Conservation (phyloP, 2,888 invertebrate species). For the Frankliniella fusca region DNA sequence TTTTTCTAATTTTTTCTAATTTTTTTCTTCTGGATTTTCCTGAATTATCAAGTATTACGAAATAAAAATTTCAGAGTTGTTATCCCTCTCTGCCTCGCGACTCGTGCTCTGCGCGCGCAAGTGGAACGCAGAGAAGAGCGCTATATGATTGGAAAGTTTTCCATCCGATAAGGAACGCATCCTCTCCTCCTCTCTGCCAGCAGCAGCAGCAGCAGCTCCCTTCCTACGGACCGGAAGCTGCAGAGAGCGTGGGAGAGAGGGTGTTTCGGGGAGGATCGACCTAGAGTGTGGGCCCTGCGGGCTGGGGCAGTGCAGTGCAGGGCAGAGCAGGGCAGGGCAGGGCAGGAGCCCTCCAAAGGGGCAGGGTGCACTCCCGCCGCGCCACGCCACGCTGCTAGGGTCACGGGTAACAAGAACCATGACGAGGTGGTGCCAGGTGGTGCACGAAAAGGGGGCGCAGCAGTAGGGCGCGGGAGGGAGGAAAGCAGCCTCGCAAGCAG, state of each 20-base stretch:
- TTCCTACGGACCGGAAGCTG: not conserved
- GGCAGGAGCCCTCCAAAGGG: not conserved
- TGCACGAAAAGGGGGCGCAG: not conserved
- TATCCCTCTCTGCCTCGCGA: too few species aligned
- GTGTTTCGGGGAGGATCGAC: not conserved
- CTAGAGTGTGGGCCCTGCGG: not conserved
- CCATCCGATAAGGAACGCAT: too few species aligned
- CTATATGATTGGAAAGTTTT: too few species aligned
- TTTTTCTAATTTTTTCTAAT: too few species aligned
- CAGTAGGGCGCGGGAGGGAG: too few species aligned
- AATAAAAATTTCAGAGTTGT: too few species aligned
- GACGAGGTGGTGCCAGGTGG: not conserved
- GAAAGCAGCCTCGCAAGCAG: too few species aligned
- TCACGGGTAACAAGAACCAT: not conserved
- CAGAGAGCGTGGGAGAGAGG: slow-evolving; percentile 6
- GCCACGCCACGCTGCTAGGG: not conserved
- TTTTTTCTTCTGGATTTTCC: too few species aligned
- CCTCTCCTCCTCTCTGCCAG: not conserved
- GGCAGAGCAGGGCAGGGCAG: not conserved
- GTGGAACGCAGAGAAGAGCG: too few species aligned
- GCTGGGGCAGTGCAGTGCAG: not conserved
- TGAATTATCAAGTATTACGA: too few species aligned
- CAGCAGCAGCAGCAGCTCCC: not conserved
- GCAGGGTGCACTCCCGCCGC: not conserved
- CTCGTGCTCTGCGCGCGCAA: too few species aligned